Conservation (phyloP, 2,888 invertebrate genomes). For the Leptinotarsa peninsularis region DNA sequence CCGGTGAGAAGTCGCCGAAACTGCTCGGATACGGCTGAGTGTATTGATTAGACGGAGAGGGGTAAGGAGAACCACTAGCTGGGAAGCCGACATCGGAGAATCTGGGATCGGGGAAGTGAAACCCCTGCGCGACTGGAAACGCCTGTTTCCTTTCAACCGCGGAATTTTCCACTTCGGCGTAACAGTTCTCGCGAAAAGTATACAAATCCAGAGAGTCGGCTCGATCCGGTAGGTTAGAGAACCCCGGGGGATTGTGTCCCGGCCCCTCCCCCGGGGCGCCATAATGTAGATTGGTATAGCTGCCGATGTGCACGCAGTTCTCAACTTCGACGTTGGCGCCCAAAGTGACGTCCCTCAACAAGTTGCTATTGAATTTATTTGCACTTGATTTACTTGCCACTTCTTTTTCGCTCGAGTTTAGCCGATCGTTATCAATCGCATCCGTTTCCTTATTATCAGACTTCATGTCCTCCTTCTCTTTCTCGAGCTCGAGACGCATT, state of each 20-base stretch:
- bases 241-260: slow-evolving; percentile 58
- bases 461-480: slow-evolving; percentile 67
- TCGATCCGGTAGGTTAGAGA: slow-evolving; percentile 65
- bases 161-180: slow-evolving; percentile 69
- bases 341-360: slow-evolving; percentile 70
- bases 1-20: slow-evolving; percentile 65
- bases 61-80: slow-evolving; percentile 51
- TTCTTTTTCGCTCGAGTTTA: slow-evolving; percentile 48
- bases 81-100: slow-evolving; percentile 60
- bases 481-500: slow-evolving; percentile 89
- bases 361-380: slow-evolving; percentile 61
- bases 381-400: slow-evolving; percentile 42
- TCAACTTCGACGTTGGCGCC: slow-evolving; percentile 73
- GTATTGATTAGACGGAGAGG: slow-evolving; percentile 59
- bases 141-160: slow-evolving; percentile 52
- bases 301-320: slow-evolving; percentile 75
- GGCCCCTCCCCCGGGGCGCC: slow-evolving; percentile 69
- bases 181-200: slow-evolving; percentile 73
- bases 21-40: slow-evolving; percentile 54
- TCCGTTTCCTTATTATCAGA: slow-evolving; percentile 66
- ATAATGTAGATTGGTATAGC: slow-evolving; percentile 78
- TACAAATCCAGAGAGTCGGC: slow-evolving; percentile 74
- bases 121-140: slow-evolving; percentile 62
- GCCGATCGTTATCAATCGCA: slow-evolving; percentile 68
- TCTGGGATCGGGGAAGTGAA: slow-evolving; percentile 63